Base-by-base conservation (phyloP, 2,797 vertebrate species). In the Poecilia gillii region DNA sequence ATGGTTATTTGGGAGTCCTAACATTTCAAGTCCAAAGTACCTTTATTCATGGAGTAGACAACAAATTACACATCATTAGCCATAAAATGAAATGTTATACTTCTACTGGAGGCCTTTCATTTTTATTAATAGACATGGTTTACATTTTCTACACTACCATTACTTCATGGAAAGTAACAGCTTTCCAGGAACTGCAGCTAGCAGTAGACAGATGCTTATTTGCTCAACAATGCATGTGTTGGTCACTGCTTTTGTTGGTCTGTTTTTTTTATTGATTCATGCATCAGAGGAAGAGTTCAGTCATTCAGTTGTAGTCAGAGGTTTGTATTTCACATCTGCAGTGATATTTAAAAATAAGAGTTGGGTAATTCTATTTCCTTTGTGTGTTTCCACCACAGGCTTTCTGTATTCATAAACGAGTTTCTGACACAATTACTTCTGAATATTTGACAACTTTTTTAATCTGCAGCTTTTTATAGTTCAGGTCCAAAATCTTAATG, bases 41-140 rank as follows among this genome's bases (percentile, higher is more conserved):
- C 23, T 16, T 39, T 33, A 53, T 3, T 76, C 39, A 70, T 75
- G 85, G 77, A 84, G 66, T 45, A 75, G 81, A 89, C 86, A 88
- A 85, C 73, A 72, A 83, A 87, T 89, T 80, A 88, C 90, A 87
- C 84, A 78, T 82, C 87, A 87, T 92, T 93, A 89, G 84, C 78
- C 73, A 6, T 43, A 81, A 83, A 88, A 81, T 73, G 77, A 80
- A 91, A 84, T 85, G 76, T 88, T 91, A 84, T 91, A 64, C 77
- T n/a, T 57, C 80, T 93, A 91, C 93, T 82, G 79, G 91, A 62
- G 82, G 41, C 84, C 12, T 90, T 46, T 79, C 76, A 70, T 84
- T 78, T 84, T 72, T 62, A 59, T 80, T 77, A 87, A 80, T 89
- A 81, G 80, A 85, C 85, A 90, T 86, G 81, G 77, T 89, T 88